These are phyloP conservation scores for Phocides pigmalion DNA, from an alignment of 1,140 invertebrate genomes.

Conservation along the genomic window DNA sequence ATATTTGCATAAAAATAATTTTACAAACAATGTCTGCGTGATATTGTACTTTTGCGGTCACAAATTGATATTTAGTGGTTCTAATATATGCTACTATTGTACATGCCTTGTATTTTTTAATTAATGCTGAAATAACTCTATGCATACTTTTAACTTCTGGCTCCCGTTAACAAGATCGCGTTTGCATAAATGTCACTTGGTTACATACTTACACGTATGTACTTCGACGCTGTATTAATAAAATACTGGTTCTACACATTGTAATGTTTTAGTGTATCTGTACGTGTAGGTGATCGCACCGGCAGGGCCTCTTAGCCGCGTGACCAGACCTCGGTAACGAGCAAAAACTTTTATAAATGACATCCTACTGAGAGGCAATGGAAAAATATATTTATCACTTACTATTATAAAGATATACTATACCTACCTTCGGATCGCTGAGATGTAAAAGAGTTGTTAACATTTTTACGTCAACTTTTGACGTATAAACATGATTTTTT, in stretches of 20 bases:
- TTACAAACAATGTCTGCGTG: too few relatives aligned
- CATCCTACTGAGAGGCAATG: conserved; percentile 45
- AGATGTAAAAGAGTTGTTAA: neutral
- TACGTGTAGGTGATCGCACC: conserved; percentile 34
- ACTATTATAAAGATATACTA: neutral
- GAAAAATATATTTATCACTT: conserved; percentile 40
- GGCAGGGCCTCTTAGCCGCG: conserved; percentile 60
- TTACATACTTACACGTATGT: neutral
- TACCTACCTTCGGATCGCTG: neutral
- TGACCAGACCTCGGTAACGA: conserved; percentile 69
- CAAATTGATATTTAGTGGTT: too few relatives aligned
- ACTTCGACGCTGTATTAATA: neutral
- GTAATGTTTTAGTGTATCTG: neutral
- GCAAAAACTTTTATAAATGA: conserved; percentile 65
- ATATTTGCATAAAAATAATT: too few relatives aligned
- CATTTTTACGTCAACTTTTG: neutral
- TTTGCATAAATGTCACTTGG: neutral
- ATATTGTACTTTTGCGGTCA: too few relatives aligned
- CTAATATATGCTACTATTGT: too few relatives aligned
- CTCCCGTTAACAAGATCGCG: too few relatives aligned
- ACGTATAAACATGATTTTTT: neutral
- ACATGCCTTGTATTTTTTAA: too few relatives aligned
- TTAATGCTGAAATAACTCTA: too few relatives aligned
- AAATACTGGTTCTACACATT: conserved; percentile 15
- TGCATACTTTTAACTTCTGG: too few relatives aligned